These are phyloP conservation scores for Gavialis gangeticus DNA, from an alignment of 2,113 vertebrate genomes.

Conservation along the genomic window DNA sequence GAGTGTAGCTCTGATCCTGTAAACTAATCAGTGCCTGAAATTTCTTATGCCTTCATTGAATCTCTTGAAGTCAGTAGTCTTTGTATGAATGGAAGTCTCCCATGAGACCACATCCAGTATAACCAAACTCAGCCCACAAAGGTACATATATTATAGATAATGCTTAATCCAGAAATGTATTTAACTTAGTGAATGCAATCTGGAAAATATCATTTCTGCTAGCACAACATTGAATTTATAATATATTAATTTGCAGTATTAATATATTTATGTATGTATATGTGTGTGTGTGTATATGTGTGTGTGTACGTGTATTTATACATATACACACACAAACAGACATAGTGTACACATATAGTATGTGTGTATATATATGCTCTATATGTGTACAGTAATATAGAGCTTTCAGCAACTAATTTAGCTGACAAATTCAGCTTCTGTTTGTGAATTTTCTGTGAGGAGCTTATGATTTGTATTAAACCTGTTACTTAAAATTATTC, in stretches of 20 bases:
- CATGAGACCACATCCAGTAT: neutral
- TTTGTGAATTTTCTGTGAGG: neutral
- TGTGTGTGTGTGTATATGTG: no score
- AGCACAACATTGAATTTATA: neutral
- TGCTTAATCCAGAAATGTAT: neutral
- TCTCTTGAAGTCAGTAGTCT: neutral
- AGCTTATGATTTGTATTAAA: neutral
- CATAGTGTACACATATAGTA: no score
- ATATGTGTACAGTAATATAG: neutral
- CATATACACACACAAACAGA: no score
- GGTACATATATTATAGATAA: neutral
- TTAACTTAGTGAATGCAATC: neutral
- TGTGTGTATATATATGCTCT: no score
- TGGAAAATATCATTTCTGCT: neutral
- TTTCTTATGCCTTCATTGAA: neutral
- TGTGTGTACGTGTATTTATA: no score
- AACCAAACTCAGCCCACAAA: neutral
- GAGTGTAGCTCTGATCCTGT: neutral
- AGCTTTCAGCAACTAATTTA: neutral
- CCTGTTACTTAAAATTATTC: neutral
- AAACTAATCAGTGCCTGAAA: neutral
- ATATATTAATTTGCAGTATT: no score
- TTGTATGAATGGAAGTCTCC: neutral
- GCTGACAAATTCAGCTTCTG: neutral
- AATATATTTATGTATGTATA: no score